A percentile compares a stretch with the other conserved stretches of the same genome.
These are phyloP conservation scores for Coenobita brevimanus DNA, from an alignment of 1,140 invertebrate genomes.

Conservation along the genomic window DNA sequence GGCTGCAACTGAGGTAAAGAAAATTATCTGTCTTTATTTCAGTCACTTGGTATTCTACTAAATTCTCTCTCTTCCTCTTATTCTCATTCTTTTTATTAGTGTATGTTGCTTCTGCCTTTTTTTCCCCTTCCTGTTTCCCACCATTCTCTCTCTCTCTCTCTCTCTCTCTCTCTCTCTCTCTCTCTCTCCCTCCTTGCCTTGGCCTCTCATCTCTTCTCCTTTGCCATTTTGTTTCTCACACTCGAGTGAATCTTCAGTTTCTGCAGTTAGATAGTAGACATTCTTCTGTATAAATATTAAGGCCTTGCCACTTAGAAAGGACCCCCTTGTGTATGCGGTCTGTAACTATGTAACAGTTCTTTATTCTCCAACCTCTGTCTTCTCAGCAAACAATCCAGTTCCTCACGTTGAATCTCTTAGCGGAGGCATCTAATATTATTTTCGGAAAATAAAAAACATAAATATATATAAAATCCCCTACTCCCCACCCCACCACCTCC, in stretches of 20 bases:
- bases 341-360: no score
- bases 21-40: no score
- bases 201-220: neutral
- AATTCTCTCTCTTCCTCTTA: neutral
- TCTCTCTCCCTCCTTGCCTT: neutral
- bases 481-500: neutral
- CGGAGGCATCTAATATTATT: constrained; percentile 52
- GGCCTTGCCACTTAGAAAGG: no score
- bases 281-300: no score
- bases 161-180: neutral
- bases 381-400: no score
- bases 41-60: no score
- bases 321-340: no score
- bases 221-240: neutral
- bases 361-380: no score
- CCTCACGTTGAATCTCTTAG: constrained; percentile 15
- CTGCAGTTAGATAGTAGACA: no score
- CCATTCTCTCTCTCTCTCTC: neutral
- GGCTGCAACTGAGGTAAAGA: no score
- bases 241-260: neutral
- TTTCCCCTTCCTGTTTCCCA: neutral
- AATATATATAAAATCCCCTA: no score
- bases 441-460: constrained; percentile 49
- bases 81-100: neutral
- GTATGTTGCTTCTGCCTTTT: neutral